Conservation (phyloP, 2,797 vertebrate genomes). For the Manis crassicaudata region DNA sequence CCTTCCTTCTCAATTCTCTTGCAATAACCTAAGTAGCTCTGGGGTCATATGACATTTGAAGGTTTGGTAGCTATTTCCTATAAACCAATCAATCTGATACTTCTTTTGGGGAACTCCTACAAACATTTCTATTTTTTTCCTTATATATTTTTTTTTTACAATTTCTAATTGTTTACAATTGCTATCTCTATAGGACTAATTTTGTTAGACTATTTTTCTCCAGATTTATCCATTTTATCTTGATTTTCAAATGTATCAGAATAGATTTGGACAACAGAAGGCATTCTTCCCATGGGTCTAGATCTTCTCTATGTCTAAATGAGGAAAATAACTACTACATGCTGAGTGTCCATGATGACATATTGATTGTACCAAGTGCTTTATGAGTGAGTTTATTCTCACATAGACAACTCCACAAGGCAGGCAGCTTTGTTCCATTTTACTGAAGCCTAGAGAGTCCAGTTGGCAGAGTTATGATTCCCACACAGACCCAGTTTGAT, state of each 20-base stretch:
- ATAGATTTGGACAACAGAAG: neutral
- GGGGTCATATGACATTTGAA: neutral
- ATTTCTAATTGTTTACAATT: neutral
- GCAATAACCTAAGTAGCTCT: neutral
- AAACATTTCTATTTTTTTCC: neutral
- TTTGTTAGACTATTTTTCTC: constrained; percentile 3
- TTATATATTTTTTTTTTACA: too few relatives aligned
- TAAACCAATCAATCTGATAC: neutral
- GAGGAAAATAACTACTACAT: neutral
- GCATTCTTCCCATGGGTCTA: neutral
- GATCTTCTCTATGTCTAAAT: neutral
- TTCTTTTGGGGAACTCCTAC: neutral
- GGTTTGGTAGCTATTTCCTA: neutral
- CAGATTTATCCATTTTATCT: neutral
- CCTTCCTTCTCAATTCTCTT: neutral
- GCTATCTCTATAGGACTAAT: neutral
- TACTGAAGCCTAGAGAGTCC: neutral
- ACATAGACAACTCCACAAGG: neutral
- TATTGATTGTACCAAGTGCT: neutral
- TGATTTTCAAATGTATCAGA: constrained; percentile 5
- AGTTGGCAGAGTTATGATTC: neutral
- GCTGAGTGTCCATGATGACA: neutral
- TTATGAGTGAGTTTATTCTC: neutral
- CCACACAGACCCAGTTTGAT: neutral
- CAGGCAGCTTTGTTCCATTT: neutral